Base-by-base conservation (phyloP, 2,113 vertebrate species). In the Trochalopteron elliotii region DNA sequence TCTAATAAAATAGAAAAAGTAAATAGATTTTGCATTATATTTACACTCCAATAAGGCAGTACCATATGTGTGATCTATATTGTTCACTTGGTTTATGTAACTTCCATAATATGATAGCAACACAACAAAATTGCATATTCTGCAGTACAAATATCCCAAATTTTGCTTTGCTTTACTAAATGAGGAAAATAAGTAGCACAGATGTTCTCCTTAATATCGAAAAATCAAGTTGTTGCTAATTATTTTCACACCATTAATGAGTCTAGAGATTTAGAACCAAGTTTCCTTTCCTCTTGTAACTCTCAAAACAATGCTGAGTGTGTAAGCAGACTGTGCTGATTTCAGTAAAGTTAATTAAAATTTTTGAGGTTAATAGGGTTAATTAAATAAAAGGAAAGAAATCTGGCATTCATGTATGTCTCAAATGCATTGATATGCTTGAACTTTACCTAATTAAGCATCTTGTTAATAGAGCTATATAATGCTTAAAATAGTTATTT, bases 301-400 rank as follows among this genome's bases (percentile, higher is more conserved):
- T 96, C 93, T 97, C 67, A 82, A 89, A 97, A 96, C 56, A 93
- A 56, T 93, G 50, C 79, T 88, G 28, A 75, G 97, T 25, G 5
- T 56, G 61, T 95, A 84, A 97, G 75, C 74, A 97, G 78, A 35
- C 87, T 93, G 53, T 63, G 80, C 86, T 97, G 84, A 97, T 91
- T 97, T 96, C 63, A 72, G 72, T 91, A 63, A 93, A 96, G 92
- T 96, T 98, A 96, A 98, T 98, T 98, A 97, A 95, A 94, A 97
- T 97, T 97, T 44, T 97, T 95, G 75, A 97, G 89, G 95, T 97
- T 98, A 98, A 96, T 98, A 75, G 97, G 88, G 95, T 97, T 96
- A 97, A 97, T 97, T 96, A 95, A 97, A 84, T 86, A 89, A 96
- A 95, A 72, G 61, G 92, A 83, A 93, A 89, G 94, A 90, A 91